Conservation (phyloP, 2,113 vertebrate genomes). For the Nerophis ophidion region DNA sequence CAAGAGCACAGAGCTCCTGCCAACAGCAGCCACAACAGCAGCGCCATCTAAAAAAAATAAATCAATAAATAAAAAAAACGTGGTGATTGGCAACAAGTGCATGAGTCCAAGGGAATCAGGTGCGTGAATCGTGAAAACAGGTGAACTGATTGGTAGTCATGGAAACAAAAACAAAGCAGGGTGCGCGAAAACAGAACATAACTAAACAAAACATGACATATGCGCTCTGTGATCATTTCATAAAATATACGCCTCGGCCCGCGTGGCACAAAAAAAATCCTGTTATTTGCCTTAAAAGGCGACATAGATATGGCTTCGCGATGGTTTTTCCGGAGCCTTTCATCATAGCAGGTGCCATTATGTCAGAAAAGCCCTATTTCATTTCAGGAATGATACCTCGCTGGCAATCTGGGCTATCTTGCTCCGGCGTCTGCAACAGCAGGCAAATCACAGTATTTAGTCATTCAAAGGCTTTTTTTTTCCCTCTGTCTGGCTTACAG, state of each 20-base stretch:
- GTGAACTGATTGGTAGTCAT: too few species aligned
- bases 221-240: constrained; percentile 34
- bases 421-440: constrained; percentile 41
- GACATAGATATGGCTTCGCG: constrained; percentile 37
- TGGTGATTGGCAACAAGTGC: too few species aligned
- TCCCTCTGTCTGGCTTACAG: constrained; percentile 54
- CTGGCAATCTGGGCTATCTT: constrained; percentile 46
- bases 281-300: constrained; percentile 50
- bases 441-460: constrained; percentile 35
- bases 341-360: constrained; percentile 61
- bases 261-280: constrained; percentile 26
- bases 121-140: too few species aligned
- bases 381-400: constrained; percentile 59
- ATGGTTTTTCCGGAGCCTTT: constrained; percentile 44
- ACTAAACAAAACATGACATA: too few species aligned
- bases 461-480: constrained; percentile 42
- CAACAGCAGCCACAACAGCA: too few species aligned
- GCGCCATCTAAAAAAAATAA: too few species aligned
- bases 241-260: constrained; percentile 31
- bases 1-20: too few species aligned
- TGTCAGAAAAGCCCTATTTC: constrained; percentile 57
- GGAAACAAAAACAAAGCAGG: too few species aligned
- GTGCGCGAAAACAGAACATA: too few species aligned
- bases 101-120: too few species aligned
- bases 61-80: too few species aligned